These are phyloP conservation scores for Fissipunctia ypsillon DNA, from an alignment of 2,888 invertebrate species.

Conservation along the genomic window DNA sequence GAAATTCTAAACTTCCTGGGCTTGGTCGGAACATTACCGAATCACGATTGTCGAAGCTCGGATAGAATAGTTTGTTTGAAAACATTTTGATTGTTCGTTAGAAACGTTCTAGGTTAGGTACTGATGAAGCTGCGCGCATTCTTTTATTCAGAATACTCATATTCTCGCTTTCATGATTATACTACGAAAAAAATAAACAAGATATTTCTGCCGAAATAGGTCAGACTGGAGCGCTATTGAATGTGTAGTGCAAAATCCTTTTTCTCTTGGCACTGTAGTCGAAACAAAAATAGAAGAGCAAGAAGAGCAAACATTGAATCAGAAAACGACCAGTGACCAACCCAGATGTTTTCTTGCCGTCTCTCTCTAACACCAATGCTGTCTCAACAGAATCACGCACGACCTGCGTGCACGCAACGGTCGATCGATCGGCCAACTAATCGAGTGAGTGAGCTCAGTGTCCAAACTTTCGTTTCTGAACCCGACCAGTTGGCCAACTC, in stretches of 20 bases:
- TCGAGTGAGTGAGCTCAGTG: slow-evolving; percentile 46
- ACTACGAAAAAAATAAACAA: slow-evolving; percentile 14
- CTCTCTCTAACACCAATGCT: slow-evolving; percentile 68
- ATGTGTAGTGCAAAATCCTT: slow-evolving; percentile 57
- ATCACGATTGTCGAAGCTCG: slow-evolving; percentile 12
- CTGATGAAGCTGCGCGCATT: neutral
- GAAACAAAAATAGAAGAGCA: slow-evolving; percentile 67
- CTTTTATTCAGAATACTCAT: neutral
- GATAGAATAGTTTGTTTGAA: slow-evolving; percentile 44
- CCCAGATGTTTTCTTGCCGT: slow-evolving; percentile 80
- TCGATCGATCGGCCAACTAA: slow-evolving; percentile 59
- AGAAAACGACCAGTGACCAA: slow-evolving; percentile 69
- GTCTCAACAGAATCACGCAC: slow-evolving; percentile 72
- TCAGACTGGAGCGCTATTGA: slow-evolving; percentile 43
- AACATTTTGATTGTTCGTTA: slow-evolving; percentile 29
- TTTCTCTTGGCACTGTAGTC: slow-evolving; percentile 61
- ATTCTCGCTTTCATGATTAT: slow-evolving; percentile 1
- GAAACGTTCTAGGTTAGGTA: neutral
- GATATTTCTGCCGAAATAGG: slow-evolving; percentile 46
- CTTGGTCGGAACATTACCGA: slow-evolving; percentile 15
- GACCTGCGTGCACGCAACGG: slow-evolving; percentile 69
- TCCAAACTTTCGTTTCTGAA: slow-evolving; percentile 51
- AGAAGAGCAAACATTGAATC: slow-evolving; percentile 72
- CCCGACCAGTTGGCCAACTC: slow-evolving; percentile 34
- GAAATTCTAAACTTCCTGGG: slow-evolving; percentile 40